Percentiles rank a stretch among this genome's conserved stretches.
Conservation (phyloP, 2,888 invertebrate genomes). For the Steinernema scapterisci region DNA sequence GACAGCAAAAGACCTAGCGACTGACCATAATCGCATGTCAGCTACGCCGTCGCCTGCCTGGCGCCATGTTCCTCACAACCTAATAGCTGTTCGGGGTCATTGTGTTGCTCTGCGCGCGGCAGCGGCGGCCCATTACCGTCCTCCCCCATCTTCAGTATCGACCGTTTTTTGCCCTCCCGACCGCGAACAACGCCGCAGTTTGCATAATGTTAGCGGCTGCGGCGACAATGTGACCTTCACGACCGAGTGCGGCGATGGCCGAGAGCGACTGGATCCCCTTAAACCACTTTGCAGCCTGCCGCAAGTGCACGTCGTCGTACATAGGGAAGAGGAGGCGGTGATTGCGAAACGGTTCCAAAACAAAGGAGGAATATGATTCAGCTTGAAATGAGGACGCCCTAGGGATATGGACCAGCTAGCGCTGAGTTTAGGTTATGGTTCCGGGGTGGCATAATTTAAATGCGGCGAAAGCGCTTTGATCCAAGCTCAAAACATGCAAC, state of each 20-base stretch:
- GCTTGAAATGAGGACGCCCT: too few species aligned
- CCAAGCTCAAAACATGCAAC: too few species aligned
- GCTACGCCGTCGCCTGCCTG: background rate
- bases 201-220: slow-evolving; percentile 33
- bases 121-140: slow-evolving; percentile 32
- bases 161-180: slow-evolving; percentile 31
- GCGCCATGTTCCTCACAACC: background rate
- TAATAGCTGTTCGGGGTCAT: slow-evolving; percentile 13
- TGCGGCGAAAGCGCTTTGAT: too few species aligned
- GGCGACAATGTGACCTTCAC: slow-evolving; percentile 32
- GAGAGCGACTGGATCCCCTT: background rate
- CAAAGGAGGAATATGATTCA: too few species aligned
- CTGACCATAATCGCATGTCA: slow-evolving; percentile 18
- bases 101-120: slow-evolving; percentile 20
- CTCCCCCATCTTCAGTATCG: background rate
- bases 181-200: slow-evolving; percentile 27
- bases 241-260: background rate
- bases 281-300: slow-evolving; percentile 15
- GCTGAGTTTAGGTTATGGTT: too few species aligned
- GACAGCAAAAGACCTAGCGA: background rate
- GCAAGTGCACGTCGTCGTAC: background rate
- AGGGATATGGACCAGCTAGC: too few species aligned
- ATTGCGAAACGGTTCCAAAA: too few species aligned
- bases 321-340: too few species aligned
- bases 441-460: too few species aligned